Percentiles rank a stretch among this genome's conserved stretches.
Conservation (phyloP, 2,113 vertebrate genomes). For the Octodon degus region DNA sequence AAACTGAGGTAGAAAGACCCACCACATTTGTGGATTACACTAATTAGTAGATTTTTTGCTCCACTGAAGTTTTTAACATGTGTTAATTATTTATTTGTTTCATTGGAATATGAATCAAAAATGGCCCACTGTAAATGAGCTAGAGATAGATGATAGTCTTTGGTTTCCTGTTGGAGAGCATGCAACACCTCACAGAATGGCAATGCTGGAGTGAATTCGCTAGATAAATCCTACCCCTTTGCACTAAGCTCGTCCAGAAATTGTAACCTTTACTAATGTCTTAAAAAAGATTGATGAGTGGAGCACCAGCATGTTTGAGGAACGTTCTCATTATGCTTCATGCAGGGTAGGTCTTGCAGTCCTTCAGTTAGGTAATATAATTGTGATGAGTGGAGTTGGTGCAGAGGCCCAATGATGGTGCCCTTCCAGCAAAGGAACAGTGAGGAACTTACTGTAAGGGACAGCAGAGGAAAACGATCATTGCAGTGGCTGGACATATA, state of each 20-base stretch:
- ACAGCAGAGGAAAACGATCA: background rate
- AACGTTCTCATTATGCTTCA: background rate
- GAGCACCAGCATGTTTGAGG: background rate
- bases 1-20: background rate
- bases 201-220: background rate
- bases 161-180: background rate
- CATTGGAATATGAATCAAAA: background rate
- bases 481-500: background rate
- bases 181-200: background rate
- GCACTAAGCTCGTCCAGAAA: background rate
- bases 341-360: background rate
- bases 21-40: background rate
- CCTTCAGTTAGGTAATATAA: background rate
- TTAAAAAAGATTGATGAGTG: background rate
- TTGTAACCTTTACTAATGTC: background rate
- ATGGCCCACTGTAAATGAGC: background rate
- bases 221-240: background rate
- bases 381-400: background rate
- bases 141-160: background rate
- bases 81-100: background rate
- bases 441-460: background rate
- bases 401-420: background rate
- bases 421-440: background rate
- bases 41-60: background rate
- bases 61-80: background rate